Base-by-base conservation (phyloP, 2,797 vertebrate species). In the Eupleurogrammus muticus region DNA sequence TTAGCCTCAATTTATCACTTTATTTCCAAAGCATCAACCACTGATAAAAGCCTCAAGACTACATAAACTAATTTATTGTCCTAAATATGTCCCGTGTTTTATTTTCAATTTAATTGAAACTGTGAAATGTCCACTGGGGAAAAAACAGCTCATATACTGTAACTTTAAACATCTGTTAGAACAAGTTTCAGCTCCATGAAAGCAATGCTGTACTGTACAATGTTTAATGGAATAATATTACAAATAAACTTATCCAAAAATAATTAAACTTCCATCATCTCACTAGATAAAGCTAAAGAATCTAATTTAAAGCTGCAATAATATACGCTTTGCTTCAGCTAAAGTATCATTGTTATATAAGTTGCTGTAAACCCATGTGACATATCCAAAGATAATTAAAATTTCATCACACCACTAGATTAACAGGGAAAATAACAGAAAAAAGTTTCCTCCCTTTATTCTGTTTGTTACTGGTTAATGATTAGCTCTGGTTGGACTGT, bases 381-480 rank as follows among this genome's bases (percentile, higher is more conserved):
- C 42, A 5, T 11, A 10, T 52, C 1, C 16, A 63, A 32, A 19
- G 9, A 52, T 36, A 35, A 64, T 65, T 58, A 48, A 47, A 55
- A 21, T 12, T 42, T 9, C 5, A 4, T 65, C 44, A 20, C 1
- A 1, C 8, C 4, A 16, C 0, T 16, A 35, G 28, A 23, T 5
- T 53, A 1, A 72, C 55, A 8, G 4, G 16, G 5, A 24, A 46
- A 60, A 13, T 7, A 14, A 14, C 1, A 17, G n/a, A n/a, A n/a
- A n/a, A n/a, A n/a, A 0, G 19, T 58, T 66, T 61, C 13, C 48
- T 38, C n/a, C 60, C 13, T 19, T 1, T 20, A 9, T n/a, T 17
- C 24, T 12, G 44, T 76, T 62, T 67, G 11, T 35, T 63, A 57
- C 32, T 50, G 47, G 56, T 77, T 82, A 57, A 81, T 66, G 52